Evolutionary conservation across 1,140 invertebrate genomes (phyloP).

Genomic region (Calosoma granatense): DNA sequence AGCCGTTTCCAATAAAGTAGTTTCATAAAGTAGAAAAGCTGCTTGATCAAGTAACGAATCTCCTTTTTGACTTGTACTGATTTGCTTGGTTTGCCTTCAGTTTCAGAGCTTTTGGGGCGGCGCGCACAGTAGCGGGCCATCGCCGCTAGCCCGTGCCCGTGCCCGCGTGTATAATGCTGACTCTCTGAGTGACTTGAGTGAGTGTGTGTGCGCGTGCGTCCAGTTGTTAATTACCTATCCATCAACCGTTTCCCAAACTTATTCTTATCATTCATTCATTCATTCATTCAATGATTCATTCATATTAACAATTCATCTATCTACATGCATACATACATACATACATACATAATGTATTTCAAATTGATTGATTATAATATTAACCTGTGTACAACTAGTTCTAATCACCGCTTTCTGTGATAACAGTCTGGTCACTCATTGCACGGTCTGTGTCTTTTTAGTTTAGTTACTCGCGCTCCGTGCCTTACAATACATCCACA

Average conservation of each 20-base stretch:
- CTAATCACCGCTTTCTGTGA: slow-evolving; percentile 30
- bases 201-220: background rate
- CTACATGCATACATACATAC: background rate
- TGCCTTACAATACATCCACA: slow-evolving; percentile 22
- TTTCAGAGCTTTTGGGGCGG: background rate
- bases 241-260: too few relatives aligned
- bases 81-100: slow-evolving; percentile 8
- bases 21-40: slow-evolving; percentile 35
- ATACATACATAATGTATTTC: background rate
- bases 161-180: background rate
- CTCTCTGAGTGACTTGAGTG: background rate
- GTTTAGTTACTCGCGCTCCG: slow-evolving; percentile 16
- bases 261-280: background rate
- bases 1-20: slow-evolving; percentile 39
- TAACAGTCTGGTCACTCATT: slow-evolving; percentile 29
- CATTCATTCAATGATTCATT: background rate
- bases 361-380: background rate
- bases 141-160: background rate
- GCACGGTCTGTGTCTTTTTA: slow-evolving; percentile 29
- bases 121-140: background rate
- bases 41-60: slow-evolving; percentile 27
- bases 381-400: slow-evolving; percentile 9
- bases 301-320: background rate
- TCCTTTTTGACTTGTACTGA: slow-evolving; percentile 7
- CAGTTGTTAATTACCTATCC: background rate